A percentile compares a stretch with the other conserved stretches of the same genome.
Evolutionary conservation across 1,140 invertebrate genomes (phyloP).

Genomic region (Ruditapes philippinarum): DNA sequence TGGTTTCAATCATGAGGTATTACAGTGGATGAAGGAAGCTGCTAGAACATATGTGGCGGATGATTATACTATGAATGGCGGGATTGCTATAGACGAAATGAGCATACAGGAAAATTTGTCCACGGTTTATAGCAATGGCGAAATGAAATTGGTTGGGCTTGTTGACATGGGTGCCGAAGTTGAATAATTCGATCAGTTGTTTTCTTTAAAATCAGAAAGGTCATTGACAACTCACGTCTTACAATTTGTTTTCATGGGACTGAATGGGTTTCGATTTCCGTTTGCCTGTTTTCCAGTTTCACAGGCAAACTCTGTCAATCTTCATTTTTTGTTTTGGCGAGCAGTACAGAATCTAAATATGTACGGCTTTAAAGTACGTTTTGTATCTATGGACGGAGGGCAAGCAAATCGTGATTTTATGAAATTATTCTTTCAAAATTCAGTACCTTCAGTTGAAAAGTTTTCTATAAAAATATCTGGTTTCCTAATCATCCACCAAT

Average conservation of each 20-base stretch:
- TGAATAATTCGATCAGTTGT: neutral
- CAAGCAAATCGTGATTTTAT: neutral
- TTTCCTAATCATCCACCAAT: neutral
- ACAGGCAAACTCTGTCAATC: neutral
- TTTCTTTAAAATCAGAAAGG: neutral
- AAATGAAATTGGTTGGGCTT: slow-evolving; percentile 7
- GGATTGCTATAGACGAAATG: slow-evolving; percentile 14
- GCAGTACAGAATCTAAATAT: neutral
- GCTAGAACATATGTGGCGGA: neutral
- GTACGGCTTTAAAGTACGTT: neutral
- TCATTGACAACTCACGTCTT: neutral
- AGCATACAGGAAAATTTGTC: slow-evolving; percentile 14
- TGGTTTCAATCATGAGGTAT: slow-evolving; percentile 8
- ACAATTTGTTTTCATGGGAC: neutral
- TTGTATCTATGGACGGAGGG: neutral
- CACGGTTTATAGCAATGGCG: neutral
- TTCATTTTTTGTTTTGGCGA: neutral
- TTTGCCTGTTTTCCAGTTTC: slow-evolving; percentile 14
- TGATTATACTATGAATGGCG: neutral
- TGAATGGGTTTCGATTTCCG: slow-evolving; percentile 15
- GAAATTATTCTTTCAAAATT: neutral
- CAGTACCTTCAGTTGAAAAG: neutral
- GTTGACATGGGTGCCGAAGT: slow-evolving; percentile 11
- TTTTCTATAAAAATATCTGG: neutral
- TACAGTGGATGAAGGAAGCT: neutral